Evolutionary conservation across 1,140 invertebrate genomes (phyloP).

Genomic region (Drosophila varians): DNA sequence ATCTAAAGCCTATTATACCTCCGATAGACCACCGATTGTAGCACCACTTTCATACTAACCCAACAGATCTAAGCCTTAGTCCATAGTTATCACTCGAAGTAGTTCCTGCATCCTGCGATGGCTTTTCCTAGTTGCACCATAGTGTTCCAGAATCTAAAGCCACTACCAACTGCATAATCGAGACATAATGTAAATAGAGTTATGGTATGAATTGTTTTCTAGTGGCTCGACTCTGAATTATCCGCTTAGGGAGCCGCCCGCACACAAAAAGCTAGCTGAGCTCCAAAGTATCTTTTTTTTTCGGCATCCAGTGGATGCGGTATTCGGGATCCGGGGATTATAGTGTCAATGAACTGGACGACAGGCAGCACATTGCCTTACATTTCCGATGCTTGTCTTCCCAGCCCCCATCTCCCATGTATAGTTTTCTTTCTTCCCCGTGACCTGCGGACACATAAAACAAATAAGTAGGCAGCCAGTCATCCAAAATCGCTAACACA

Average conservation of each 20-base stretch:
- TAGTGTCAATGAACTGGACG: conserved; percentile 45
- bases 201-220: not conserved
- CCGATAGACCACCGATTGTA: not conserved
- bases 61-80: not conserved
- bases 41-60: conserved; percentile 17
- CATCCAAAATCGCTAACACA: conserved; percentile 57
- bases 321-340: conserved; percentile 36
- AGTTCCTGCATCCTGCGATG: conserved; percentile 25
- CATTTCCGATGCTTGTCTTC: conserved; percentile 60
- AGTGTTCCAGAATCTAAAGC: not conserved
- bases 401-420: not conserved
- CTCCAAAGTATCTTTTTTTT: conserved; percentile 15
- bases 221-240: conserved; percentile 8
- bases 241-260: conserved; percentile 42
- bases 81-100: conserved; percentile 18
- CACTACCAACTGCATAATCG: conserved; percentile 2
- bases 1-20: not conserved
- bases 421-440: not conserved
- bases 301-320: conserved; percentile 27
- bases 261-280: conserved; percentile 14
- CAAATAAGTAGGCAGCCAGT: conserved; percentile 52
- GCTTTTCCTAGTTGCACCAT: conserved; percentile 16
- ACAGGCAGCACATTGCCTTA: conserved; percentile 55
- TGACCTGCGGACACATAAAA: conserved; percentile 27
- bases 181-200: not conserved